phyloP scores from a whole-genome alignment of 2,113 vertebrate genomes.

The Pseudolaguvia tuberculata region DNA sequence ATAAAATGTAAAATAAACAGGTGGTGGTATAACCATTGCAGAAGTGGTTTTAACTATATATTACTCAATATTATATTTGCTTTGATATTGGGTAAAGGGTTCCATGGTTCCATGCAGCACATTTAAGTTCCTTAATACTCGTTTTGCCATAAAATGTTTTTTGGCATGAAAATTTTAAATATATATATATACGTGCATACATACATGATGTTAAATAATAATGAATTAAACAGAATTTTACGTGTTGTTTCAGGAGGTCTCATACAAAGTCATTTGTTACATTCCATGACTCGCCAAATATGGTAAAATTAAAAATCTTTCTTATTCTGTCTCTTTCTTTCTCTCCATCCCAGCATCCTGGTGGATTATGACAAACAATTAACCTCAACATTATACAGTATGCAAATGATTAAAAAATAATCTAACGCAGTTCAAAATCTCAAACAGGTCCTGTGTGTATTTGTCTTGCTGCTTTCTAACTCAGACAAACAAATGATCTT shows the following conservation, averaged over 20 bases:
- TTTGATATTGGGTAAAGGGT: too few species aligned
- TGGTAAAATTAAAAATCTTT: constrained; percentile 7
- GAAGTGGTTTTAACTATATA: too few species aligned
- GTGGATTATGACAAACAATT: constrained; percentile 95
- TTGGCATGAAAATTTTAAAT: too few species aligned
- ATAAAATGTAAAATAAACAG: too few species aligned
- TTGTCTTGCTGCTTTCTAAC: neutral
- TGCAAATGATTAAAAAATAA: constrained; percentile 19
- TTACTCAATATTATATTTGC: too few species aligned
- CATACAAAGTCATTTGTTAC: neutral
- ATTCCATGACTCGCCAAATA: neutral
- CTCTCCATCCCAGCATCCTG: constrained; percentile 79
- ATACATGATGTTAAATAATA: too few species aligned
- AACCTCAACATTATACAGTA: constrained; percentile 55
- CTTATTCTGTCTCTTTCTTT: constrained; percentile 5
- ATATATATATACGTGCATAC: too few species aligned
- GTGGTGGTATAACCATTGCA: too few species aligned
- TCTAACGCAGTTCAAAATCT: constrained; percentile 2
- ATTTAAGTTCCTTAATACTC: too few species aligned
- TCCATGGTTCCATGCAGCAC: too few species aligned
- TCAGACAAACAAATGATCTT: constrained; percentile 19
- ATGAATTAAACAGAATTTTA: neutral
- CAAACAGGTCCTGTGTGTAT: constrained; percentile 16
- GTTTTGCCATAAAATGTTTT: too few species aligned
- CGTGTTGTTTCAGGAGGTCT: too few species aligned